Base-by-base conservation (phyloP, 2,888 invertebrate genomes). In the Amiota mariae region DNA sequence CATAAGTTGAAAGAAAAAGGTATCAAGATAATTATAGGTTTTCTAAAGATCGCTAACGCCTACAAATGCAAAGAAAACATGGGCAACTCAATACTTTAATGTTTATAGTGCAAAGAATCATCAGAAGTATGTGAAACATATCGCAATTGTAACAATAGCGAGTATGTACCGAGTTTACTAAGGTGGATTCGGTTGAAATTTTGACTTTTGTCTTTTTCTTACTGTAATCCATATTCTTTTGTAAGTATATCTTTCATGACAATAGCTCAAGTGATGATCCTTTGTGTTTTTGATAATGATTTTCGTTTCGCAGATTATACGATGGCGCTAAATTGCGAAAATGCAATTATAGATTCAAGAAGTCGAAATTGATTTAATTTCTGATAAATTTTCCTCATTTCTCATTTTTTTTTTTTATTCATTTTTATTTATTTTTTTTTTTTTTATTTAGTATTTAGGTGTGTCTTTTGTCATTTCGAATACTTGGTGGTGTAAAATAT, bases 91-190 rank as follows among this genome's bases (percentile, higher is more conserved):
- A 36, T 36, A 6, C 36, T 36, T 36, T 6, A 36, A 36, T 36
- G 36, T 6, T 36, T 2, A 4, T 2, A 36, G 36, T 6, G 36
- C 36, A 36, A 36, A 6, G 36, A 6, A 36, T 36, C 36, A 6
- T 36, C 36, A 36, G 71, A 73, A 51, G 47, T 71, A 75, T 75
- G 76, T 81, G 81, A 82, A 81, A 82, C 81, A 82, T 88, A 87
- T 89, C 87, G 89, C 86, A 88, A 88, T 0, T 36, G 36, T 85
- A 87, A 80, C 83, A 83, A 89, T 88, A 87, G 88, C 79, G 82
- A 61, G 64, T 49, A n/a, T n/a, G n/a, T n/a, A 15, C 8, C 66
- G 10, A 15, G 59, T 61, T 24, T 46, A 51, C 36, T 8, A 70
- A 61, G 83, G 83, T 78, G 84, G 78, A 78, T 75, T 80, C 78